Percentiles rank a stretch among this genome's conserved stretches.
Conservation (phyloP, 2,113 vertebrate species). For the Poeciliopsis prolifica region DNA sequence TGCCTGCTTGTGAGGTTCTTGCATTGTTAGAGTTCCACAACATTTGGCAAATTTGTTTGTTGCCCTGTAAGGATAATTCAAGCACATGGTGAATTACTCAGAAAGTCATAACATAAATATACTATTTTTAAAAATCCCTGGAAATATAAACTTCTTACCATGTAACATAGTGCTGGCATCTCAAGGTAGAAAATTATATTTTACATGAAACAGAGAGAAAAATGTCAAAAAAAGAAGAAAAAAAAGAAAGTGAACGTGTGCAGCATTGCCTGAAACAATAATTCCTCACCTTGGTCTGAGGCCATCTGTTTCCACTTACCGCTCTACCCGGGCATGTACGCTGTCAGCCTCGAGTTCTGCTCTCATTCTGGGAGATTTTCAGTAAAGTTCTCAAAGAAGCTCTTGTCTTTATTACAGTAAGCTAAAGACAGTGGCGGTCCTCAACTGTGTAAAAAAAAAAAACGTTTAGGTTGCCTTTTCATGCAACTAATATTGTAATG, state of each 20-base stretch:
- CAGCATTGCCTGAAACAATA: conserved; percentile 56
- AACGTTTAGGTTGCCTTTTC: conserved; percentile 35
- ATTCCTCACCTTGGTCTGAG: conserved; percentile 69
- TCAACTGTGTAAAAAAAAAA: conserved; percentile 58
- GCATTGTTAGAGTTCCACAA: conserved; percentile 22
- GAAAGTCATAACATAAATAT: neutral
- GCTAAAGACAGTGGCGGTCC: conserved; percentile 55
- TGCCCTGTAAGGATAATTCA: conserved; percentile 4
- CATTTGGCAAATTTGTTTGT: neutral
- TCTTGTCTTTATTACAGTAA: conserved; percentile 76
- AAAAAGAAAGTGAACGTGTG: conserved; percentile 35
- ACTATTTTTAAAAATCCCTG: neutral
- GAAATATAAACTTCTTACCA: neutral
- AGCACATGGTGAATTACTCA: neutral
- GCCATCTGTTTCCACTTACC: conserved; percentile 82
- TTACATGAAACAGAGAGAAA: conserved; percentile 20
- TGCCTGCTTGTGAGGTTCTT: conserved; percentile 62
- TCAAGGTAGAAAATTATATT: conserved; percentile 4
- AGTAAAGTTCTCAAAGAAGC: conserved; percentile 72
- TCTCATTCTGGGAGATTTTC: conserved; percentile 70
- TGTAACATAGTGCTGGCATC: neutral
- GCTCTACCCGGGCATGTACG: conserved; percentile 72
- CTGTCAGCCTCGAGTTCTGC: conserved; percentile 75
- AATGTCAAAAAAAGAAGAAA: conserved; percentile 10
- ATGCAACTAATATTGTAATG: conserved; percentile 25